Conservation (phyloP, 2,888 invertebrate species). For the Nomada goodeniana region DNA sequence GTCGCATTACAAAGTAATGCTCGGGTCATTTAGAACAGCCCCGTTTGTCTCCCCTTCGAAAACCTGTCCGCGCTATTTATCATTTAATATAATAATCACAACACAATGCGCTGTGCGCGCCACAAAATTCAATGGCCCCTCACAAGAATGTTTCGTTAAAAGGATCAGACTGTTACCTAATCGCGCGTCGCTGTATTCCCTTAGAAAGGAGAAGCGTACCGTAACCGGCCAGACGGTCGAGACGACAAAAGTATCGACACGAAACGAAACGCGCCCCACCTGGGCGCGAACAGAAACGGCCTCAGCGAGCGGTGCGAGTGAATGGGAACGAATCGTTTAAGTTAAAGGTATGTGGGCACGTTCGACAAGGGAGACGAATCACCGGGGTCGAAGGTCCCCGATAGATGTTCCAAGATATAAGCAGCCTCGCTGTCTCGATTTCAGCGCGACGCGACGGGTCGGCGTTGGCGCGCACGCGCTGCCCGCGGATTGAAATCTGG, state of each 20-base stretch:
- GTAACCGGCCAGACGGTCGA: background rate
- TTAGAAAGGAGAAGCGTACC: background rate
- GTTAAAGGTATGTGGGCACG: conserved; percentile 62
- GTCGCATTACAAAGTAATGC: too few relatives aligned
- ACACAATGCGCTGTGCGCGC: too few relatives aligned
- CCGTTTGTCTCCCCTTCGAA: background rate
- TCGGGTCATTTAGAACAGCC: too few relatives aligned
- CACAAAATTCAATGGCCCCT: too few relatives aligned
- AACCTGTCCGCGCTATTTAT: background rate
- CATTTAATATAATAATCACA: background rate
- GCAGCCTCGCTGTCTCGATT: conserved; percentile 71
- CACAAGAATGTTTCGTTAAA: too few relatives aligned
- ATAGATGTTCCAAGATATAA: conserved; percentile 74
- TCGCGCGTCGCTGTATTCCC: background rate
- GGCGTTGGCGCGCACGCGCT: conserved; percentile 36
- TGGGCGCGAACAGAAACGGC: conserved; percentile 22
- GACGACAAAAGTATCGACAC: conserved; percentile 10
- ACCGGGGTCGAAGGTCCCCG: conserved; percentile 71
- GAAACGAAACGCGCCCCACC: conserved; percentile 15
- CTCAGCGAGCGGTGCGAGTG: conserved; percentile 34
- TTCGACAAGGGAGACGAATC: conserved; percentile 74
- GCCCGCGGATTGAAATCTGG: conserved; percentile 60
- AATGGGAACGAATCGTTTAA: conserved; percentile 61
- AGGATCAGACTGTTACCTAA: too few relatives aligned
- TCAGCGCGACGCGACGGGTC: conserved; percentile 57